Evolutionary conservation across 2,113 vertebrate species (phyloP).

Genomic region (Pseudolaguvia tuberculata): DNA sequence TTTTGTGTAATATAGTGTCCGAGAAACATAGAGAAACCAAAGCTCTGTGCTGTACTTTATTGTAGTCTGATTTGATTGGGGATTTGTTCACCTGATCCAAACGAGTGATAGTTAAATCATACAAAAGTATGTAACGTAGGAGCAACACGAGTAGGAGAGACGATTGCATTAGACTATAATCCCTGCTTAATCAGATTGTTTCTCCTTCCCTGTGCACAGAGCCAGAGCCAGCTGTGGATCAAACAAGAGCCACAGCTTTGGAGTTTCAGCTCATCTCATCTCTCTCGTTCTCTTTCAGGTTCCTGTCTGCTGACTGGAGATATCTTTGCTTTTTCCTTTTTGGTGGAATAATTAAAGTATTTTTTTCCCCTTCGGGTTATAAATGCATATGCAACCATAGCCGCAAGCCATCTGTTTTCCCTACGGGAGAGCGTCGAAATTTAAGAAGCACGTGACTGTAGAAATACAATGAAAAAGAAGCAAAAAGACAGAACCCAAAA

Average conservation of each 20-base stretch:
- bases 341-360: constrained; percentile 11
- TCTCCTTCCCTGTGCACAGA: constrained; percentile 17
- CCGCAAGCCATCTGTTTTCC: constrained; percentile 41
- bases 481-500: neutral
- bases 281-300: neutral
- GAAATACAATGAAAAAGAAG: neutral
- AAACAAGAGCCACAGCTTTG: neutral
- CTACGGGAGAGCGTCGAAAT: constrained; percentile 14
- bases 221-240: constrained; percentile 3
- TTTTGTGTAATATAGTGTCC: neutral
- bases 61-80: constrained; percentile 15
- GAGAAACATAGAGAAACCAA: neutral
- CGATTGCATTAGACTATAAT: constrained; percentile 31
- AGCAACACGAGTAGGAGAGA: constrained; percentile 20
- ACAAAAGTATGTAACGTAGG: neutral
- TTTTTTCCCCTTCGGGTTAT: constrained; percentile 21
- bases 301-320: constrained; percentile 33
- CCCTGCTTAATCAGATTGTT: constrained; percentile 38
- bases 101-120: constrained; percentile 12
- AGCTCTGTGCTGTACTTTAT: neutral
- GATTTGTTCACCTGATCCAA: constrained; percentile 6
- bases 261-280: neutral
- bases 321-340: constrained; percentile 10
- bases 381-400: constrained; percentile 30
- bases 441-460: constrained; percentile 16